Base-by-base conservation (phyloP, 2,797 vertebrate genomes). In the Selene dorsalis region DNA sequence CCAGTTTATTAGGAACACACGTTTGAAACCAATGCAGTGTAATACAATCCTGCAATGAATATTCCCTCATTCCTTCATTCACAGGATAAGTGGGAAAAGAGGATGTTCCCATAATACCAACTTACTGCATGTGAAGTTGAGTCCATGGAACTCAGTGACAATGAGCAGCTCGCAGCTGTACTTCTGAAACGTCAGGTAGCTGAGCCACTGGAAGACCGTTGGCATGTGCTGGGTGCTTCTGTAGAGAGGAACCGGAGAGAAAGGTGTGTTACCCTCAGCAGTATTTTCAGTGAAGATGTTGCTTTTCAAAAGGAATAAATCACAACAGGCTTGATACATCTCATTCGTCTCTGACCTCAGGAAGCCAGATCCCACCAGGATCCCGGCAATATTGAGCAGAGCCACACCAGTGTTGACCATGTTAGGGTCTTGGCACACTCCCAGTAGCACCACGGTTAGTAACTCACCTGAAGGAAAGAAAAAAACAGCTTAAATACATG, bases 121-220 rank as follows among this genome's bases (percentile, higher is more conserved):
- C 97, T 96, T 93, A 99, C 98, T 96, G 79, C 98, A 99, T 53
- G 95, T 96, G 88, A 99, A 98, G 87, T 96, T 93, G 69, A 96
- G 94, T 60, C 93, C 94, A 35, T 96, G 89, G 91, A 99, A 99
- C 91, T 99, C 98, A 0, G 96, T 99, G 86, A 99, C 96, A 35
- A 97, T 80, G 83, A 99, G 96, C 79, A 99, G 82, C 91, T 99
- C 98, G 69, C 94, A 97, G 89, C 96, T 95, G 68, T 99, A 98
- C 93, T 96, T 99, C 95, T 99, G 98, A 89, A 97, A 99, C 38
- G 97, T 97, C 75, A 99, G 84, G 83, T 98, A 98, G 87, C 97
- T 94, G 71, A 98, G 92, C 92, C 96, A 93, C 92, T 96, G 95
- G 83, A 99, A 98, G 69, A 96, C 91, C 28, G 64, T 2, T 0